phyloP scores from a whole-genome alignment of 2,797 vertebrate genomes.

The Mico argentatus region DNA sequence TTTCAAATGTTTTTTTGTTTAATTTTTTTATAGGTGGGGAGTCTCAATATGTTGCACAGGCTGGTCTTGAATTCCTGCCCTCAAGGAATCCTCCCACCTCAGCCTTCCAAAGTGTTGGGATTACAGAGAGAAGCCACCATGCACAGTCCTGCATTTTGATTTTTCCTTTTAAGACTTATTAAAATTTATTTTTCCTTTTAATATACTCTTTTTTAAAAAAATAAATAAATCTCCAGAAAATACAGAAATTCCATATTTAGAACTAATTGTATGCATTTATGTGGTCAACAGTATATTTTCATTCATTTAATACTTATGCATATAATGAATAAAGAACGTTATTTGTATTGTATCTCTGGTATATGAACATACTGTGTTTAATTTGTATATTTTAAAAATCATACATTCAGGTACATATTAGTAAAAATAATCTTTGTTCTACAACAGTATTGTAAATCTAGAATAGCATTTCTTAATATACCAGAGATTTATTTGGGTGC shows the following conservation, averaged over 20 bases:
- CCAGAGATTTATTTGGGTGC: neutral
- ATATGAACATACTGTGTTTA: neutral
- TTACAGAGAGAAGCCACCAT: neutral
- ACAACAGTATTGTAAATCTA: neutral
- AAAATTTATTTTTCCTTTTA: neutral
- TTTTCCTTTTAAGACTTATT: neutral
- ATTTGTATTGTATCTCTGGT: neutral
- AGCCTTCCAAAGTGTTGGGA: neutral
- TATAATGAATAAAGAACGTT: neutral
- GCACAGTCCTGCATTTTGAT: fast-evolving
- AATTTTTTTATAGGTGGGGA: neutral
- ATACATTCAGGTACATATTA: neutral
- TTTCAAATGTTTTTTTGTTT: neutral
- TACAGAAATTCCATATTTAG: neutral
- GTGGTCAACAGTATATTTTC: neutral
- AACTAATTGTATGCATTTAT: neutral
- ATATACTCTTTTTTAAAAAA: neutral
- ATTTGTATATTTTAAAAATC: neutral
- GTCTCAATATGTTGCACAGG: neutral
- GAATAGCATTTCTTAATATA: neutral
- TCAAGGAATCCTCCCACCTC: neutral
- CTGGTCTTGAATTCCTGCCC: neutral
- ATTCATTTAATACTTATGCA: neutral
- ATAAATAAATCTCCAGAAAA: neutral
- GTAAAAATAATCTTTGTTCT: neutral